These are phyloP conservation scores for Misgurnus mizolepis DNA, from an alignment of 2,113 vertebrate genomes.

Conservation along the genomic window DNA sequence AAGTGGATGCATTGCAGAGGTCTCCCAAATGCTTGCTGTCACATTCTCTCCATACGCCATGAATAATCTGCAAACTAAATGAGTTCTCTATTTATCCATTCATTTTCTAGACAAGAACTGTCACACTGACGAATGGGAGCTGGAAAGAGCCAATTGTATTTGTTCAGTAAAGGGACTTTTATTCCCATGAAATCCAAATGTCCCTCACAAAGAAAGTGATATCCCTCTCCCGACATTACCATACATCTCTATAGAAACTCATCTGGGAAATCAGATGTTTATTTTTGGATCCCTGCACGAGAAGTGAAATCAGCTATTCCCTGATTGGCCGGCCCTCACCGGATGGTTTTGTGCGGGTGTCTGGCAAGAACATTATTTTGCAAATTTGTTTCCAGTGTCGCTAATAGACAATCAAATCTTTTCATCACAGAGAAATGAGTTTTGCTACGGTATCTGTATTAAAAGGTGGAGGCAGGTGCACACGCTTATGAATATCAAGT, in stretches of 20 bases:
- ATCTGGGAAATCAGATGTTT: slow-evolving; percentile 12
- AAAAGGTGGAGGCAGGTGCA: neutral
- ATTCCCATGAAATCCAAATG: slow-evolving; percentile 65
- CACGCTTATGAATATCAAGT: neutral
- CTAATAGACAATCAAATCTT: slow-evolving; percentile 16
- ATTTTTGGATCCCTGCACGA: slow-evolving; percentile 34
- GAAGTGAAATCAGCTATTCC: slow-evolving; percentile 16
- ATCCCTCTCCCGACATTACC: slow-evolving; percentile 28
- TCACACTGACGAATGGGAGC: slow-evolving; percentile 74
- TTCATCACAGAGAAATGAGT: neutral
- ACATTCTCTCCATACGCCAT: slow-evolving; percentile 5
- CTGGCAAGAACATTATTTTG: slow-evolving; percentile 15
- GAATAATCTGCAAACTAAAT: slow-evolving; percentile 67
- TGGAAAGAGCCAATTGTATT: slow-evolving; percentile 68
- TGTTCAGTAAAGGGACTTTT: slow-evolving; percentile 60
- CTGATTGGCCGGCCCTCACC: neutral
- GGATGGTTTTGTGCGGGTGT: slow-evolving; percentile 16
- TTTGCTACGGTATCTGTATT: slow-evolving; percentile 8
- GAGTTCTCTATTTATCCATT: slow-evolving; percentile 72
- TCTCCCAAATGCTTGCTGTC: neutral
- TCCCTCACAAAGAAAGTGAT: slow-evolving; percentile 54
- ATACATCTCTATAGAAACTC: slow-evolving; percentile 40
- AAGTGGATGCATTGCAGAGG: neutral
- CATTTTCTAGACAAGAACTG: slow-evolving; percentile 69
- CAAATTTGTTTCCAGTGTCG: slow-evolving; percentile 7